Base-by-base conservation (phyloP, 2,113 vertebrate species). In the Urocolius indicus region DNA sequence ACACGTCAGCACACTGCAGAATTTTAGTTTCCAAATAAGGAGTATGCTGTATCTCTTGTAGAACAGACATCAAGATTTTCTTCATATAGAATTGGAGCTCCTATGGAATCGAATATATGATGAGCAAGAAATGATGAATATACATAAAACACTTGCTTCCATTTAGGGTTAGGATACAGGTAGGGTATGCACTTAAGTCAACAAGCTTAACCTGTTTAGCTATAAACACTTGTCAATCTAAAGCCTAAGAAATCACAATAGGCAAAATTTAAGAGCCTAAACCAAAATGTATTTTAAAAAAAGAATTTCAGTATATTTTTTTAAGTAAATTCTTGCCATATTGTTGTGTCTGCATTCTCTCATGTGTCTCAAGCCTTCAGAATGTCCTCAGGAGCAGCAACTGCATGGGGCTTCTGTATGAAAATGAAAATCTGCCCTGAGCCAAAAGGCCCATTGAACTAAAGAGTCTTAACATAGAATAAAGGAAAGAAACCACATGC, bases 331-430 rank as follows among this genome's bases (percentile, higher is more conserved):
- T 72, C 45, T 77, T 84, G 11, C 13, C 27, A 20, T 49, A 11
- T 21, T 34, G 5, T 71, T 67, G 43, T n/a, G 55, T 69, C 10
- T 55, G 10, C 4, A 20, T 72, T 87, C 26, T 55, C 21, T 71
- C 4, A 3, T 16, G 6, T 22, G 41, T 38, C 29, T 89, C 23
- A 83, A 63, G 9, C 10, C 5, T 5, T 49, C 18, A 23, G 43
- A 62, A 62, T 6, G 10, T 18, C 0, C 1, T 32, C 24, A 66
- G 59, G 11, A 57, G 4, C 4, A 0, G 54, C 6, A 17, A 43
- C 29, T 52, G 43, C 30, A 21, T 0, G 2, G 16, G 16, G 6
- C 14, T 78, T 67, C 43, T 62, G 24, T 1, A 5, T 58, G 7
- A 46, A 79, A 62, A 67, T 46, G 9, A 63, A 52, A 71, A 41